Base-by-base conservation (phyloP, 64 coral and sea anemone species). In the Montipora capricornis region DNA sequence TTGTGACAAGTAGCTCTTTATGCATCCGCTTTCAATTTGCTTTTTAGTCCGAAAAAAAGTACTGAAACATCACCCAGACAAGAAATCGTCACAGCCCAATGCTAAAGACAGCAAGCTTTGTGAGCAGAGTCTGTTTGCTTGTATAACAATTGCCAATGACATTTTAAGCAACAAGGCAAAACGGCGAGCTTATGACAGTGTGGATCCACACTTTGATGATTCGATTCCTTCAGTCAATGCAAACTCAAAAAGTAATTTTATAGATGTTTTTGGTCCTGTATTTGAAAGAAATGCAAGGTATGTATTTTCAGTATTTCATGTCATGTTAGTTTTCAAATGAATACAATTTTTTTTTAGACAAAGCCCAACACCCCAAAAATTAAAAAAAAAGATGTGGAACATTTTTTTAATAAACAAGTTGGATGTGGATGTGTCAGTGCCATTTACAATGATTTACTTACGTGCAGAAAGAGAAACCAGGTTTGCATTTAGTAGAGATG, bases 211-310 rank as follows among this genome's bases (percentile, higher is more conserved):
- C 19, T 99, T 99, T 94, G 97, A 99, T 89, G 93, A 92, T 67
- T 76, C 47, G 19, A 87, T 96, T 2, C 97, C 97, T 64, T 62
- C 92, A 6, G 83, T 92, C 5, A 99, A 86, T 91, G 68, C 92
- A n/a, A 85, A 92, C 77, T 94, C 91, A 3, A 96, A 89, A 79
- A 95, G 79, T 74, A 99, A 99, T 77, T 99, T 96, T 82, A 92
- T 88, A 69, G 92, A 92, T 44, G 92, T 94, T 2, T 99, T 94
- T 92, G 92, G 92, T 22, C 97, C 91, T 78, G 92, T 96, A 12
- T 96, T 99, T 88, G 84, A 96, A n/a, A 94, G 77, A 62, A 99
- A 99, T 96, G 44, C 97, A 51, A 91, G 97, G 97, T 99, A n/a
- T 52, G 75, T 55, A 47, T 5, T 5, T 16, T 99, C 14, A 53